phyloP scores from a whole-genome alignment of 2,113 vertebrate species.

The Melanocharis versteri region DNA sequence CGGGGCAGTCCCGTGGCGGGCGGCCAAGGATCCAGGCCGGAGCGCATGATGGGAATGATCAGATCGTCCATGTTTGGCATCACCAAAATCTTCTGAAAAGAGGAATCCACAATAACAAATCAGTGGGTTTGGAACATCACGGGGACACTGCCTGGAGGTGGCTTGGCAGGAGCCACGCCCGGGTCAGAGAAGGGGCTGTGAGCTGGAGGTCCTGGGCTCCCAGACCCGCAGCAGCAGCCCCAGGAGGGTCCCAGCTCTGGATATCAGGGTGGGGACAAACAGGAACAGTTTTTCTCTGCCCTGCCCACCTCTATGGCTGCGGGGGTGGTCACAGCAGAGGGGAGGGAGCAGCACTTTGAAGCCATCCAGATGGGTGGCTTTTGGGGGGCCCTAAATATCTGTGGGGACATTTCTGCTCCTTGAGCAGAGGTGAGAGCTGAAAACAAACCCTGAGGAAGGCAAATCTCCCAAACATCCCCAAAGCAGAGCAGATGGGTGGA shows the following conservation, averaged over 20 bases:
- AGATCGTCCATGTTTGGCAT: slow-evolving; percentile 92
- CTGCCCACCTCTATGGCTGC: background rate
- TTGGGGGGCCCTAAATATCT: background rate
- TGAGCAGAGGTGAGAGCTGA: background rate
- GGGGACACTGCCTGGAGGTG: background rate
- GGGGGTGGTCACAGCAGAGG: background rate
- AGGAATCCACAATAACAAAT: background rate
- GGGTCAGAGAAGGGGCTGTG: rapidly evolving
- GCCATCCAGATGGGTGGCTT: background rate
- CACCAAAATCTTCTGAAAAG: slow-evolving; percentile 85
- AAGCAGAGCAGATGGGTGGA: background rate
- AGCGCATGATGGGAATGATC: slow-evolving; percentile 83
- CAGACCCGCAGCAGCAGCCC: background rate
- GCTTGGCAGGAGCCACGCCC: background rate
- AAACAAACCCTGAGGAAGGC: background rate
- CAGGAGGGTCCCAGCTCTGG: background rate
- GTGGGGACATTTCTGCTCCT: background rate
- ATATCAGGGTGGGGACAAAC: background rate
- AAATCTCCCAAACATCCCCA: background rate
- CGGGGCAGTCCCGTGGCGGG: background rate
- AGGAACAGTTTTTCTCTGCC: background rate
- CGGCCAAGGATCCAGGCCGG: slow-evolving; percentile 63
- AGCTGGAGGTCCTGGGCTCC: background rate
- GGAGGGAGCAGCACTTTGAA: background rate
- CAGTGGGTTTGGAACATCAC: background rate